Evolutionary conservation across 2,888 invertebrate genomes (phyloP), one percentile per base, ranked within the genome.

Genomic region (Cordilura impudica): DNA sequence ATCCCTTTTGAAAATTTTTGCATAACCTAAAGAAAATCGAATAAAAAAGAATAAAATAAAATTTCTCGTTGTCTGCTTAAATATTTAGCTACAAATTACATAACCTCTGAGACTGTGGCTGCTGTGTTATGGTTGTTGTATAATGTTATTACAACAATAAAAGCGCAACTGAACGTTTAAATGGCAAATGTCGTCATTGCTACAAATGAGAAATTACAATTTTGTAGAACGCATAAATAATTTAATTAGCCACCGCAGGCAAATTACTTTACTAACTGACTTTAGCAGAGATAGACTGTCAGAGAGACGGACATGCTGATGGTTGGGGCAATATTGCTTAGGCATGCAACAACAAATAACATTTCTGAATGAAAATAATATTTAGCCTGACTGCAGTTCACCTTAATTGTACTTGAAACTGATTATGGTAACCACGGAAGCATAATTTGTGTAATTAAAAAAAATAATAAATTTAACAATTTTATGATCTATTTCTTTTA

Each of bases 191-290:
- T 60, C 43, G 18, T 3, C 10, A 16, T 26, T 45, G 23, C 2
- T 63, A 16, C 26, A 75, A 75, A 63, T 69, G 69, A 54, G 39
- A 75, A 75, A 75, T 75, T 67, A 66, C 54, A 71, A 16, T 66
- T 74, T 74, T 56, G 53, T 49, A 61, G 67, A 79, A 71, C 75
- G 66, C 56, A 75, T 75, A 79, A 75, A 75, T 75, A 67, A 79
- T 79, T 79, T 71, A 75, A 79, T 79, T 79, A 79, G 74, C 61
- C 47, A 71, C 54, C 79, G 49, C 61, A 67, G 79, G 54, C 47
- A 71, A 71, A 66, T 54, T 10, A 47, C 66, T 66, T 61, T 54
- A 43, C n/a, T 16, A 53, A 23, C 43, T 53, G 35, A n/a, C n/a
- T 14, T 18, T 6, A 26, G 31, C 31, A 45, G 18, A 21, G 26